A percentile compares a stretch with the other conserved stretches of the same genome.
Evolutionary conservation across 2,888 invertebrate species (phyloP).

Genomic region (Arctia plantaginis): DNA sequence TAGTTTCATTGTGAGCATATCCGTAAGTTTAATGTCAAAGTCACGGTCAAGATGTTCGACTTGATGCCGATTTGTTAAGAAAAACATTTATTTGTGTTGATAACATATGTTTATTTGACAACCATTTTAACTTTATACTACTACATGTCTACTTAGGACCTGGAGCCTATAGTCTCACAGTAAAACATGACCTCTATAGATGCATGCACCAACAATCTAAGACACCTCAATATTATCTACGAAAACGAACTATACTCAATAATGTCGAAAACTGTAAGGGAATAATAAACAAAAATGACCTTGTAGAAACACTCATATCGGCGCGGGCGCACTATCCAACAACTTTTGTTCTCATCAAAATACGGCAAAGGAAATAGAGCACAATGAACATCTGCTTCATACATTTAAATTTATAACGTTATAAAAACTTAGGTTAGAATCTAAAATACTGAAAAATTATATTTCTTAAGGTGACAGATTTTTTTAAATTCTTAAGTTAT

Average conservation of each 20-base stretch:
- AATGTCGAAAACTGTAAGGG: background rate
- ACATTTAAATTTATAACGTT: background rate
- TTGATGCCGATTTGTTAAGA: background rate
- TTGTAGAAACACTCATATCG: background rate
- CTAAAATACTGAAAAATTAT: no score
- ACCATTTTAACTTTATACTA: background rate
- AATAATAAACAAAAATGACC: background rate
- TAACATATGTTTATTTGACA: background rate
- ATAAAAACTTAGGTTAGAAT: no score
- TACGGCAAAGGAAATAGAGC: background rate
- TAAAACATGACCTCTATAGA: slow-evolving; percentile 62
- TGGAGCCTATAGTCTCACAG: slow-evolving; percentile 58
- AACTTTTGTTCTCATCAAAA: background rate
- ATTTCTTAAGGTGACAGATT: no score
- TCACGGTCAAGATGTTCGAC: slow-evolving; percentile 3
- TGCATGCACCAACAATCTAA: slow-evolving; percentile 83
- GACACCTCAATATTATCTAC: slow-evolving; percentile 80
- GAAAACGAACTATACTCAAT: slow-evolving; percentile 70
- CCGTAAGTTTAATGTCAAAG: slow-evolving; percentile 20
- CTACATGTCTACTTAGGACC: slow-evolving; percentile 31
- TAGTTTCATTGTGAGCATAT: slow-evolving; percentile 5
- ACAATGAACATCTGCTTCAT: background rate
- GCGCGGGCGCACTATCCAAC: background rate
- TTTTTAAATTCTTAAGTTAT: no score
- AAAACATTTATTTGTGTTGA: background rate